phyloP scores from a whole-genome alignment of 1,140 invertebrate species.

The Drosophila arizonae region DNA sequence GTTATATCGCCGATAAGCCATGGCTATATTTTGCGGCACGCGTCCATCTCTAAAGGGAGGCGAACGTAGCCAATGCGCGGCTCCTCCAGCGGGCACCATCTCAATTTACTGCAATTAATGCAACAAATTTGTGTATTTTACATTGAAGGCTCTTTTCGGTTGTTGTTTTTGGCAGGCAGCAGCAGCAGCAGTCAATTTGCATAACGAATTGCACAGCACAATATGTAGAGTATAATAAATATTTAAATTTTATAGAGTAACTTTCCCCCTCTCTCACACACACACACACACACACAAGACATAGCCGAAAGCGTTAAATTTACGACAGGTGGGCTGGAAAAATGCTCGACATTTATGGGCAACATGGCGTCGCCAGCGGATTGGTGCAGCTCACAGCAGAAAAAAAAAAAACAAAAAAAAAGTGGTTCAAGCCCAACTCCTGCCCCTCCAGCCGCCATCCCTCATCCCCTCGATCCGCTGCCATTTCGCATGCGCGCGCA shows the following conservation, averaged over 20 bases:
- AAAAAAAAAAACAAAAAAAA: not conserved
- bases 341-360: conserved; percentile 65
- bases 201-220: conserved; percentile 47
- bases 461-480: conserved; percentile 1
- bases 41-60: not conserved
- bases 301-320: conserved; percentile 70
- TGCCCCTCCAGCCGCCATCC: too few relatives aligned
- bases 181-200: conserved; percentile 45
- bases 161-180: conserved; percentile 7
- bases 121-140: conserved; percentile 60
- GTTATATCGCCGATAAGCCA: too few relatives aligned
- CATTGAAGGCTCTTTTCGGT: conserved; percentile 22
- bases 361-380: conserved; percentile 53
- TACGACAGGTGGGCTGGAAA: conserved; percentile 55
- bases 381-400: conserved; percentile 15
- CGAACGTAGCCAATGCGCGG: too few relatives aligned
- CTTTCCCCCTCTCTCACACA: not conserved
- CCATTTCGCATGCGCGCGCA: conserved; percentile 79
- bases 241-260: conserved; percentile 65
- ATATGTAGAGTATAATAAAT: conserved; percentile 73
- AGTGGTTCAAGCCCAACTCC: not conserved
- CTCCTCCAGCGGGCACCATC: conserved; percentile 10
- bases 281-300: conserved; percentile 30
- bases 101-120: conserved; percentile 69
- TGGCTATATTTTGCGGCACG: not conserved